Evolutionary conservation across 2,797 vertebrate genomes (phyloP).

Genomic region (Brachyrhaphis roseni): DNA sequence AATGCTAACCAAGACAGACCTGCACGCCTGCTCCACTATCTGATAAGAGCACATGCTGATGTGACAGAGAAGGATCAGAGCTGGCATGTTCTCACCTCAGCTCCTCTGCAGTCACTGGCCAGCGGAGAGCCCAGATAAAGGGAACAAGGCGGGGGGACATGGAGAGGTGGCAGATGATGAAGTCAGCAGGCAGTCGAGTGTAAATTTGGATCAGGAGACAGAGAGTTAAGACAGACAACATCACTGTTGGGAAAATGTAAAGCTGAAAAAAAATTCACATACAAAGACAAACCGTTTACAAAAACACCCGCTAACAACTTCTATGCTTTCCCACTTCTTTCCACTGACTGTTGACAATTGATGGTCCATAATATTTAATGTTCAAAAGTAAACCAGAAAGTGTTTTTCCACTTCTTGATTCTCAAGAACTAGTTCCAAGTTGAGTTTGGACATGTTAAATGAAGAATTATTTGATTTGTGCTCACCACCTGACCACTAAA

Average conservation of each 20-base stretch:
- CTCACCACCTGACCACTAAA: background rate
- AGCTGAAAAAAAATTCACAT: background rate
- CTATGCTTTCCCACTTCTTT: background rate
- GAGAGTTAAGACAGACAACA: background rate
- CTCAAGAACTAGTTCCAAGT: background rate
- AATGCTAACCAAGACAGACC: constrained; percentile 54
- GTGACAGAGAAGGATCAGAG: constrained; percentile 52
- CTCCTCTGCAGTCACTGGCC: constrained; percentile 14
- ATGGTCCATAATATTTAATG: background rate
- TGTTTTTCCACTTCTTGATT: background rate
- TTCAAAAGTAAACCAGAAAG: background rate
- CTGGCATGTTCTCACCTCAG: constrained; percentile 44
- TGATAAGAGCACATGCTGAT: constrained; percentile 39
- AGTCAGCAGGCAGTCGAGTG: constrained; percentile 30
- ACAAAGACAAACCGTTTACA: background rate
- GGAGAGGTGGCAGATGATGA: constrained; percentile 28
- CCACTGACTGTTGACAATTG: background rate
- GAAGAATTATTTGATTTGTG: background rate
- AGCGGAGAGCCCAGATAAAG: constrained; percentile 30
- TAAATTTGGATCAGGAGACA: background rate
- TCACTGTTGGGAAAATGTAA: background rate
- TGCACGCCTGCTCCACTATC: constrained; percentile 2
- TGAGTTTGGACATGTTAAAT: background rate
- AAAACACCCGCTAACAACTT: background rate
- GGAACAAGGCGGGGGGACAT: background rate